Base-by-base conservation (phyloP, 1,140 invertebrate species). In the Drosophila littoralis region DNA sequence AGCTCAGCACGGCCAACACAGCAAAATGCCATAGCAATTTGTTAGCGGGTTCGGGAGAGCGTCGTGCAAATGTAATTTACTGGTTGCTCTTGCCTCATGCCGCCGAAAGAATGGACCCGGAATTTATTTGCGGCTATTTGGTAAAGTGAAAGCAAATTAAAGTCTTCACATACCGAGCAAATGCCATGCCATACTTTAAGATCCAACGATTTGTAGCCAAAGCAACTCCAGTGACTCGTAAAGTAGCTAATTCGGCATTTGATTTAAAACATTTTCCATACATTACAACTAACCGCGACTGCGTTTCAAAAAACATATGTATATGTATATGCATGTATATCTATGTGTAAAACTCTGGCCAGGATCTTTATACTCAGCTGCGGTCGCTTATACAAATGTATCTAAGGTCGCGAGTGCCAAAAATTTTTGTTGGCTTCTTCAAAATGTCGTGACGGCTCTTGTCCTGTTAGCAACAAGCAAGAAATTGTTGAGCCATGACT, bases 51-150 rank as follows among this genome's bases (percentile, higher is more conserved):
- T 61, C 70, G 61, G 70, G 55, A 61, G 61, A 66, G 77, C 59
- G 22, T 64, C 58, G 38, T 72, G 63, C 58, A 79, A 74, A 79
- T 77, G 75, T 79, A 79, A 79, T 79, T 77, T 79, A 79, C 69
- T 79, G 75, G 57, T 66, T 61, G 57, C 71, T 55, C 71, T 63
- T 51, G 7, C 7, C 55, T 15, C 46, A 45, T 15, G 35, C 38
- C n/a, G 9, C 43, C 73, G 52, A 72, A 72, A 63, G 68, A 66
- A 79, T 74, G 59, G 74, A 58, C 54, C 43, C 60, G 77, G 65
- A 79, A 77, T 79, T 79, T 77, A 79, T 79, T 77, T 79, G 75
- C 60, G 75, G 75, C 75, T 71, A 79, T 77, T 79, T 79, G 69
- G 74, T 36, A 77, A 66, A 77, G 69, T 77, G 61, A 59, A 75